phyloP scores from a whole-genome alignment of 2,888 invertebrate species.

The Melanchra persicariae region DNA sequence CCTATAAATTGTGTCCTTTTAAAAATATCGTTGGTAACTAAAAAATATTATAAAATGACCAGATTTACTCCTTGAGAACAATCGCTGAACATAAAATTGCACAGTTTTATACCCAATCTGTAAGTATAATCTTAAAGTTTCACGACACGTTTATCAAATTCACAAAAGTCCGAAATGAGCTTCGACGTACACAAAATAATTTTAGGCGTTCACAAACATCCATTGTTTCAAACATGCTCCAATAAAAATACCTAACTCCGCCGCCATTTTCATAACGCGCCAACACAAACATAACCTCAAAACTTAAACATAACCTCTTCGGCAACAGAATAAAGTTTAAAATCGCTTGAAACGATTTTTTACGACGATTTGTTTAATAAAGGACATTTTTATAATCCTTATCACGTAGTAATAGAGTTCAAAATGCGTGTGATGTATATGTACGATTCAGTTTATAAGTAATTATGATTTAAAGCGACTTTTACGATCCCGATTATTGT shows the following conservation, averaged over 20 bases:
- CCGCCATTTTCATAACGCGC: conserved; percentile 75
- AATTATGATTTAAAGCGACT: conserved; percentile 74
- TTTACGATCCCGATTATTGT: conserved; percentile 74
- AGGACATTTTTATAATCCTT: conserved; percentile 67
- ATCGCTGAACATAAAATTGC: conserved; percentile 31
- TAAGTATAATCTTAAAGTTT: conserved; percentile 52
- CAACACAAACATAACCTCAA: conserved; percentile 69
- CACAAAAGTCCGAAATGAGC: conserved; percentile 63
- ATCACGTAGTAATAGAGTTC: conserved; percentile 66
- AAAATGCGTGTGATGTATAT: conserved; percentile 63
- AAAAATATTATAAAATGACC: neutral
- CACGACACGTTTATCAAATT: conserved; percentile 58
- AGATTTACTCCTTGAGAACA: conserved; percentile 25
- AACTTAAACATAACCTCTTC: conserved; percentile 56
- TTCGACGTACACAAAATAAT: conserved; percentile 67
- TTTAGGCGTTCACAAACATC: conserved; percentile 70
- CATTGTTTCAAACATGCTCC: conserved; percentile 76
- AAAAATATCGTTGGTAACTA: too few relatives aligned
- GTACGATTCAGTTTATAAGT: conserved; percentile 69
- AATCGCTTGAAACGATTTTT: conserved; percentile 60
- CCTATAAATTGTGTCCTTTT: neutral
- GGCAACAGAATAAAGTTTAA: conserved; percentile 55
- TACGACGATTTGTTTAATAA: conserved; percentile 65
- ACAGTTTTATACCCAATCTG: conserved; percentile 42
- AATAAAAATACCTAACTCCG: conserved; percentile 75